A percentile compares a stretch with the other conserved stretches of the same genome.
phyloP scores from a whole-genome alignment of 2,797 vertebrate species.

The Tachyglossus aculeatus region DNA sequence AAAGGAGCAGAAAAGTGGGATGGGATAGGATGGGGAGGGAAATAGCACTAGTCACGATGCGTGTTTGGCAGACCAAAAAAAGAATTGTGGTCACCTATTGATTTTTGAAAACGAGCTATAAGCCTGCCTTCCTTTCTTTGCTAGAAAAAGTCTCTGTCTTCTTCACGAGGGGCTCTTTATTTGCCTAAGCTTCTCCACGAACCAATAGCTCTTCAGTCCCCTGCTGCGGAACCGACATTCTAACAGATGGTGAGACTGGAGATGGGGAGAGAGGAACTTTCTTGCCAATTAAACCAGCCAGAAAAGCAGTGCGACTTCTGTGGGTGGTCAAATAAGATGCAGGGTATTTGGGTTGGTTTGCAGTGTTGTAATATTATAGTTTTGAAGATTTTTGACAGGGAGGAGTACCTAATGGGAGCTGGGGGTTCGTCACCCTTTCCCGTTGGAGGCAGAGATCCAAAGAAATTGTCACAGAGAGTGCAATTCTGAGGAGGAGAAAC shows the following conservation, averaged over 20 bases:
- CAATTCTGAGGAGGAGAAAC: neutral
- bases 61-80: no score
- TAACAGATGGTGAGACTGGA: constrained; percentile 40
- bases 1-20: no score
- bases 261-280: constrained; percentile 9
- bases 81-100: no score
- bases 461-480: neutral
- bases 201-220: constrained; percentile 11
- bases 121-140: no score
- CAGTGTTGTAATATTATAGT: neutral
- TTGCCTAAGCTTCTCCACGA: constrained; percentile 21
- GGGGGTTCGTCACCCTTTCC: neutral
- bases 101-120: no score
- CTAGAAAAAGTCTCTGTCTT: fast-evolving
- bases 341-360: constrained; percentile 32
- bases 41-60: no score
- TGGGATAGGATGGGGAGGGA: neutral
- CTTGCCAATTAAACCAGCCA: constrained; percentile 55
- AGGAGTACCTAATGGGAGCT: neutral
- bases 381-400: neutral
- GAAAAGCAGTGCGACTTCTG: constrained; percentile 37
- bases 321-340: constrained; percentile 21
- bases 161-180: neutral
- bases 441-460: neutral
- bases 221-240: neutral